A percentile compares a stretch with the other conserved stretches of the same genome.
Conservation (phyloP, 2,113 vertebrate species). For the Macrotus californicus region DNA sequence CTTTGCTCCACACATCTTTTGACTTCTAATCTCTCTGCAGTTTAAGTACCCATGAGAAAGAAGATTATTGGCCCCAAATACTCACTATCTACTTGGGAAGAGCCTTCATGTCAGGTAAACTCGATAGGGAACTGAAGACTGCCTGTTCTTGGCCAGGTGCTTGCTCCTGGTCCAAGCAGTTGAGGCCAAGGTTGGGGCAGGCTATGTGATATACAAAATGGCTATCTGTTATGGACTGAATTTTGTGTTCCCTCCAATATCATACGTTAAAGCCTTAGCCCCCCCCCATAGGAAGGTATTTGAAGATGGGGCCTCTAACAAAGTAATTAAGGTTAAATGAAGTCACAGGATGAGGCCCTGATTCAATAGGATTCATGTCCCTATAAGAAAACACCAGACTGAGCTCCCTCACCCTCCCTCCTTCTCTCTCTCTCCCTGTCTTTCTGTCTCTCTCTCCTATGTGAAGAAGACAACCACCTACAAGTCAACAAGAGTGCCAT, state of each 20-base stretch:
- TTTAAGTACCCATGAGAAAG: background rate
- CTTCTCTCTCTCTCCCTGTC: background rate
- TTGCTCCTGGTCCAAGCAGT: background rate
- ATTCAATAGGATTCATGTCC: background rate
- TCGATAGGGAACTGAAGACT: background rate
- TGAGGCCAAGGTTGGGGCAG: background rate
- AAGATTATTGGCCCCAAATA: background rate
- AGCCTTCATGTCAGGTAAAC: background rate
- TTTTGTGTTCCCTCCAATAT: no score
- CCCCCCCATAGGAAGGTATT: background rate
- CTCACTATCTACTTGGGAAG: background rate
- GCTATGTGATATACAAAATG: background rate
- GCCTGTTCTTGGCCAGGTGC: background rate
- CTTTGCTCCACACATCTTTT: background rate
- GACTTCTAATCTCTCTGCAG: background rate
- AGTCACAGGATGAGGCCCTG: background rate
- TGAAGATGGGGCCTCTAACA: background rate
- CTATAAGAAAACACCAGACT: background rate
- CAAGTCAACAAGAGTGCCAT: background rate
- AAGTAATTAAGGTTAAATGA: background rate
- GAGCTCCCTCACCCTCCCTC: background rate
- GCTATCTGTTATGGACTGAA: background rate
- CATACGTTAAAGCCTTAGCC: background rate
- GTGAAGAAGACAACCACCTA: background rate
- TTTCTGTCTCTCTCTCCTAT: background rate